Conservation (phyloP, 2,113 vertebrate genomes). For the Diadophis punctatus region DNA sequence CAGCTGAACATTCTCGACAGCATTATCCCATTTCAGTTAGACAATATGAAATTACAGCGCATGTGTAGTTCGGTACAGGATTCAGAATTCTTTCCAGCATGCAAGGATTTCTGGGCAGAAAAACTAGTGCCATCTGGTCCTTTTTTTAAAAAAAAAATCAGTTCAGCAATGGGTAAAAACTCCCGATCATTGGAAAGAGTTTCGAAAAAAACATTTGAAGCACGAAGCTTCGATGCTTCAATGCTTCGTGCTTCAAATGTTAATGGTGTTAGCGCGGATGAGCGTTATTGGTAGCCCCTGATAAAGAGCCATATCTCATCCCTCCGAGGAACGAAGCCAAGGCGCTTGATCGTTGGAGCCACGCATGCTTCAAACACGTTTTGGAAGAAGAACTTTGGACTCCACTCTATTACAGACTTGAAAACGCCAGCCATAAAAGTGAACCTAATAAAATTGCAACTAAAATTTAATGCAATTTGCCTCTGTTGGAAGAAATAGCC, state of each 20-base stretch:
- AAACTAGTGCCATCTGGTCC: not conserved
- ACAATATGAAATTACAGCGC: not conserved
- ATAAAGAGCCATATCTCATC: not conserved
- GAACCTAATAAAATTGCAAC: not conserved
- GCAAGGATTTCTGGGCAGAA: not conserved
- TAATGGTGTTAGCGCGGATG: too few species aligned
- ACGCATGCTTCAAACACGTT: not conserved
- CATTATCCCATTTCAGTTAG: not conserved
- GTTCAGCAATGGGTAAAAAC: not conserved
- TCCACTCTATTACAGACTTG: not conserved
- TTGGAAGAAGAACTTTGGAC: not conserved
- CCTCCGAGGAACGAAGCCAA: not conserved
- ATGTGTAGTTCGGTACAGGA: not conserved
- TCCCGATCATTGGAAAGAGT: not conserved
- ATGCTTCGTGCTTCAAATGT: not conserved
- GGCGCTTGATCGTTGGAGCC: not conserved
- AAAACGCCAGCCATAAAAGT: not conserved
- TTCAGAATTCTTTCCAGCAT: not conserved
- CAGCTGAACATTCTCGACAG: not conserved
- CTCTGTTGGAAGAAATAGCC: not conserved
- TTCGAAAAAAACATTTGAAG: not conserved
- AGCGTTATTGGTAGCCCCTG: not conserved
- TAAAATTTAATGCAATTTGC: not conserved
- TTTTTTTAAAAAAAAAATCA: not conserved
- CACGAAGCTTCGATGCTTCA: too few species aligned